phyloP scores from a whole-genome alignment of 2,888 invertebrate genomes.

The Agelastica alni region DNA sequence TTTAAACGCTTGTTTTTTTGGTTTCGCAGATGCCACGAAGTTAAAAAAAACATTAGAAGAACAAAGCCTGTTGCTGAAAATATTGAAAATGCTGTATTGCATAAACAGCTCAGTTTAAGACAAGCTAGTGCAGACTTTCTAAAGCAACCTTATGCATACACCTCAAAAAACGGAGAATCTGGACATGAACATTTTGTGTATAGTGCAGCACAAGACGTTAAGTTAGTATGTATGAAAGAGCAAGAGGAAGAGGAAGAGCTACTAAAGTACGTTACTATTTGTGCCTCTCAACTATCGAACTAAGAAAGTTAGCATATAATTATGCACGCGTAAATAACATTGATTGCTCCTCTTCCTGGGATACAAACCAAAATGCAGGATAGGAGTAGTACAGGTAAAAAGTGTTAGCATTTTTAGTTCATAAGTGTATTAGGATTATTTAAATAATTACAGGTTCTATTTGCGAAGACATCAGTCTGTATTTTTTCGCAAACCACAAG shows the following conservation, averaged over 20 bases:
- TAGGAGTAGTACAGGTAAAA: too few species aligned
- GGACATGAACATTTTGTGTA: too few species aligned
- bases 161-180: too few species aligned
- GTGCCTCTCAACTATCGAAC: background rate
- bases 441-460: too few species aligned
- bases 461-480: too few species aligned
- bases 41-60: too few species aligned
- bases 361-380: background rate
- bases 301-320: background rate
- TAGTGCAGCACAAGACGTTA: background rate
- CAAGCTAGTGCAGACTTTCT: background rate
- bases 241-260: background rate
- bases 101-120: background rate
- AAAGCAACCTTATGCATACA: too few species aligned
- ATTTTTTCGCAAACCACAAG: too few species aligned
- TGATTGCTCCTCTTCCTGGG: background rate
- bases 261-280: background rate
- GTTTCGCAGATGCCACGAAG: too few species aligned
- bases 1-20: background rate
- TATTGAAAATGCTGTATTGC: background rate
- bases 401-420: too few species aligned
- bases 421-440: too few species aligned
- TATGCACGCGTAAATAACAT: background rate
- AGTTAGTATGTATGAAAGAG: background rate
- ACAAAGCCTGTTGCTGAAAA: background rate